phyloP scores from a whole-genome alignment of 2,797 vertebrate species.

The Gymnoscopelus braueri region DNA sequence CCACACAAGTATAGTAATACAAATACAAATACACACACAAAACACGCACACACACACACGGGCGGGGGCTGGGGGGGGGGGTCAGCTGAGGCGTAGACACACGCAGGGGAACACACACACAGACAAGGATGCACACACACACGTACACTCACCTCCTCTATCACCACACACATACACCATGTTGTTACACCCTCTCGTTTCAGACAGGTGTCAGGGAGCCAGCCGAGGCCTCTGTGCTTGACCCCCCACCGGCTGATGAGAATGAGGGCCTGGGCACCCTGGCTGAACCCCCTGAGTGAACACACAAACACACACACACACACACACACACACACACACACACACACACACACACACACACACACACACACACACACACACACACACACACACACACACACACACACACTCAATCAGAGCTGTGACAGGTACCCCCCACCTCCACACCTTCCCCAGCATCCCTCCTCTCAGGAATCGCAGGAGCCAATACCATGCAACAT shows the following conservation, averaged over 20 bases:
- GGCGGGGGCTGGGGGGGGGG: too few species aligned
- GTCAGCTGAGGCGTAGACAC: background rate
- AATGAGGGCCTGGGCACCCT: conserved; percentile 26
- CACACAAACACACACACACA: conserved; percentile 23
- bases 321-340: conserved; percentile 28
- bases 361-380: conserved; percentile 27
- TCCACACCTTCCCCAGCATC: too few species aligned
- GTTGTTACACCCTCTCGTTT: conserved; percentile 20
- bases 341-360: conserved; percentile 15
- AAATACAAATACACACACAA: background rate
- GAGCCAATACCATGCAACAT: conserved; percentile 50
- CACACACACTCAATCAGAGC: conserved; percentile 44
- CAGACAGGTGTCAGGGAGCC: conserved; percentile 52
- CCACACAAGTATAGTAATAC: too few species aligned
- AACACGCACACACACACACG: conserved; percentile 1
- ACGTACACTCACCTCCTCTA: background rate
- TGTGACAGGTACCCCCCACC: conserved; percentile 48
- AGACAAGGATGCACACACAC: background rate
- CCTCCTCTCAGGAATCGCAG: conserved; percentile 19
- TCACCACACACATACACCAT: conserved; percentile 8
- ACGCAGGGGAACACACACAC: conserved; percentile 21
- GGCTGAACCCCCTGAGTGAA: conserved; percentile 17
- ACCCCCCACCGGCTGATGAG: conserved; percentile 58
- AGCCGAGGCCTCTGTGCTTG: conserved; percentile 57
- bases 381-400: conserved; percentile 28